phyloP scores from a whole-genome alignment of 2,797 vertebrate species.

The Chelon labrosus region DNA sequence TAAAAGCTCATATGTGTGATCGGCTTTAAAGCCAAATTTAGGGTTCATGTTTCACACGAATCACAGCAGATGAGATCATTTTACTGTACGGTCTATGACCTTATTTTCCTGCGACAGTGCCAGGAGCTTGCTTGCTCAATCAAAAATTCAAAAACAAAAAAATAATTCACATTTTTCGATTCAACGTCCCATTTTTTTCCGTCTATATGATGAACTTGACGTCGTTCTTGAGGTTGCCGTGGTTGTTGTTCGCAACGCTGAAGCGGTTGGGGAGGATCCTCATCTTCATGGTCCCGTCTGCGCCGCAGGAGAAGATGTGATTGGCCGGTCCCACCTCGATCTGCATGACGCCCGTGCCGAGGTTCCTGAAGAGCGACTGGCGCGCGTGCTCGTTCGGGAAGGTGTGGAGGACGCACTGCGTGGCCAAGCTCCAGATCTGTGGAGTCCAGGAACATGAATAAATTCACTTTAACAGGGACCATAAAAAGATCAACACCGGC shows the following conservation, averaged over 20 bases:
- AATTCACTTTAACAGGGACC: too few relatives aligned
- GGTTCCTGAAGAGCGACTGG: constrained; percentile 98
- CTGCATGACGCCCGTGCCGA: constrained; percentile 98
- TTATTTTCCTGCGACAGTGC: background rate
- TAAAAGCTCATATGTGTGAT: constrained; percentile 29
- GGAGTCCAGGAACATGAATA: background rate
- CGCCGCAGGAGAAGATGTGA: constrained; percentile 98
- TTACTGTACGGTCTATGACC: background rate
- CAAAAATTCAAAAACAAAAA: background rate
- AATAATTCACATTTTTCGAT: constrained; percentile 12
- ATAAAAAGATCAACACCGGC: background rate
- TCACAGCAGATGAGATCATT: background rate
- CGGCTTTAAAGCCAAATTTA: constrained; percentile 8
- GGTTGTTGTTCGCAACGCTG: constrained; percentile 80
- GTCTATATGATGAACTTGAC: constrained; percentile 92
- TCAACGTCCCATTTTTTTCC: background rate
- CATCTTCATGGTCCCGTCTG: constrained; percentile 99
- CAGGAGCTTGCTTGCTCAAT: background rate
- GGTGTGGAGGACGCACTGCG: constrained; percentile 89
- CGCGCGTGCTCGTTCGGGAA: constrained; percentile 95
- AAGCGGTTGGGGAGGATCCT: constrained; percentile 92
- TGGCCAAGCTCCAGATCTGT: constrained; percentile 92
- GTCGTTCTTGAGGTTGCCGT: constrained; percentile 88
- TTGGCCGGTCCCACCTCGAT: constrained; percentile 93
- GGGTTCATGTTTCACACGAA: constrained; percentile 18